These are phyloP conservation scores for Thymelicus acteon DNA, from an alignment of 2,888 invertebrate genomes.

Conservation along the genomic window DNA sequence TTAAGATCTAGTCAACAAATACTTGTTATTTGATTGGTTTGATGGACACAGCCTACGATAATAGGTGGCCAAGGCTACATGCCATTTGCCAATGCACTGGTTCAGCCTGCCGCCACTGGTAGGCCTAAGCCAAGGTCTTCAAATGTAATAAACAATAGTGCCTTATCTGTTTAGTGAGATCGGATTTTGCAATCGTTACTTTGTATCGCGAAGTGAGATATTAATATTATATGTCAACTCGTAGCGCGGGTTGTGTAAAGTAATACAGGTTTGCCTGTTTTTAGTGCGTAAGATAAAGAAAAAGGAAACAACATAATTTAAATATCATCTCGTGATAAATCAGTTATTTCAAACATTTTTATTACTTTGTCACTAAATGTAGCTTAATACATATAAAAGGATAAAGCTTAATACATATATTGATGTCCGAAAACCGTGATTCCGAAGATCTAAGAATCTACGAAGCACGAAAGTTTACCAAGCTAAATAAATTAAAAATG, in stretches of 20 bases:
- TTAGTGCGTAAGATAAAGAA: slow-evolving; percentile 11
- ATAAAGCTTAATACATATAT: neutral
- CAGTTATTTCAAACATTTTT: slow-evolving; percentile 20
- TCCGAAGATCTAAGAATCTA: too few species aligned
- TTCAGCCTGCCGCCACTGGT: neutral
- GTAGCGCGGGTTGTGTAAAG: slow-evolving; percentile 8
- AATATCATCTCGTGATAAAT: slow-evolving; percentile 34
- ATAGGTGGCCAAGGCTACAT: slow-evolving; percentile 20
- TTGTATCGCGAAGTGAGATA: slow-evolving; percentile 11
- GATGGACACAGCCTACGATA: slow-evolving; percentile 18
- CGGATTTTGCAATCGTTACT: slow-evolving; percentile 21
- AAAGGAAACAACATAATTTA: slow-evolving; percentile 13
- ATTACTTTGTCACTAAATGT: neutral
- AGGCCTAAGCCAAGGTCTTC: slow-evolving; percentile 28
- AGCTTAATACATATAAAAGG: neutral
- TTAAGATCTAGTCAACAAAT: neutral
- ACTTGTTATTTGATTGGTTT: slow-evolving; percentile 6
- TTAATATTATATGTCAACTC: slow-evolving; percentile 17
- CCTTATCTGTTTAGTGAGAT: slow-evolving; percentile 28
- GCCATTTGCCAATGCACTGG: slow-evolving; percentile 33
- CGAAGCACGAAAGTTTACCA: too few species aligned
- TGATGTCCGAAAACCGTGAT: too few species aligned
- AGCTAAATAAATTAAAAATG: too few species aligned
- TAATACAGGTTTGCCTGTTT: slow-evolving; percentile 20
- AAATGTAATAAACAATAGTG: slow-evolving; percentile 26